Evolutionary conservation across 2,888 invertebrate species (phyloP).

Genomic region (Stenurella melanura): DNA sequence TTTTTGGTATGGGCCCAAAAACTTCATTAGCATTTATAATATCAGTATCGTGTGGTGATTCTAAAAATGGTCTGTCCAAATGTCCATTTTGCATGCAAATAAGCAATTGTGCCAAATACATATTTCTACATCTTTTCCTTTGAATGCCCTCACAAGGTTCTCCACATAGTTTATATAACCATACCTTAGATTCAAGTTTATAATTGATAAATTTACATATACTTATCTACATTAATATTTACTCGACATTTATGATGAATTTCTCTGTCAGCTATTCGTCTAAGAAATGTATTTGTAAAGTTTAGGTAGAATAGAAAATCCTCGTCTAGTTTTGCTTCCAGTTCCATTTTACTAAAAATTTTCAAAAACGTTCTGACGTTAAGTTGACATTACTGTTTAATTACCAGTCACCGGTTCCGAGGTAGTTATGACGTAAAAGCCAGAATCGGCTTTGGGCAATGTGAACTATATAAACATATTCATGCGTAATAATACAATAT

Average conservation of each 20-base stretch:
- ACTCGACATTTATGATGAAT: conserved; percentile 62
- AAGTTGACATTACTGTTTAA: conserved; percentile 13
- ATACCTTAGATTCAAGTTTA: conserved; percentile 61
- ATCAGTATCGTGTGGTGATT: conserved; percentile 68
- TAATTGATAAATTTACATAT: conserved; percentile 46
- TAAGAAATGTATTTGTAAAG: conserved; percentile 66
- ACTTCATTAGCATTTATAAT: conserved; percentile 68
- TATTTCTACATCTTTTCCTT: conserved; percentile 72
- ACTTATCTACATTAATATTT: conserved; percentile 24
- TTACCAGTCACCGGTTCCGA: no score
- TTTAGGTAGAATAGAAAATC: conserved; percentile 73
- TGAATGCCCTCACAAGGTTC: conserved; percentile 67
- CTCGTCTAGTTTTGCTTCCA: conserved; percentile 71
- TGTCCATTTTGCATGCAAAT: conserved; percentile 71
- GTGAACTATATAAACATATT: no score
- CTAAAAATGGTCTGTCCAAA: conserved; percentile 69
- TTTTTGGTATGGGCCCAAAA: conserved; percentile 64
- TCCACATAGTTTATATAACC: conserved; percentile 72
- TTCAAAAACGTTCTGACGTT: conserved; percentile 18
- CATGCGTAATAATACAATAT: no score
- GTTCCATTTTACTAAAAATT: conserved; percentile 59
- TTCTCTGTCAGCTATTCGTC: conserved; percentile 59
- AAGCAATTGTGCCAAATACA: conserved; percentile 72
- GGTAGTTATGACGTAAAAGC: no score
- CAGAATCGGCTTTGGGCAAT: no score